Base-by-base conservation (phyloP, 1,140 invertebrate species). In the Brachionus sp. region DNA sequence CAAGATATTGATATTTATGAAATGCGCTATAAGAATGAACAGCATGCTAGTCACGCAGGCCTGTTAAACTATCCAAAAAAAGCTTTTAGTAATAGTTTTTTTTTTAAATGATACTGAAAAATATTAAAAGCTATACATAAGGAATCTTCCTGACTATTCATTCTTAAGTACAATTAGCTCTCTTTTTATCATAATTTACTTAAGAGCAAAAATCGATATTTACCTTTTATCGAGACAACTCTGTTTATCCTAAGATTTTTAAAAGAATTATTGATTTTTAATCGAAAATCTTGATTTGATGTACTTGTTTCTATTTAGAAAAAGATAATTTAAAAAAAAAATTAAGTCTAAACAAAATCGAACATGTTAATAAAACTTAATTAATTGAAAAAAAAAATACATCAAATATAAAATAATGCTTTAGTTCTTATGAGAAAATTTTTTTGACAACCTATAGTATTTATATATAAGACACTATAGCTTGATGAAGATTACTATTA, bases 401-500 rank as follows among this genome's bases (percentile, higher is more conserved):
- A 62, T 12, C 29, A 29, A 66, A 33, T 29, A 66, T 25, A 66
- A 16, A 19, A 66, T 16, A 16, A 25, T 4, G 13, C 10, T 66
- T 66, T 25, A 4, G 10, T 66, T 66, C 19, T 6, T 66, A 13
- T 12, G 12, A 66, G 29, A 33, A 66, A 66, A 66, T 25, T 29
- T 29, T 23, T 0, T 25, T 10, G 25, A 66, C 62, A 66, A 66
- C 33, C 19, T 33, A 35, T 4, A 66, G 62, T 66, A 66, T 66
- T 66, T 66, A 66, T 66, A 66, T n/a, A 66, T n/a, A n/a, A 66
- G 2, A 10, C 2, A 62, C 19, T 62, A 23, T 25, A 62, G 53
- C 16, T 62, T 25, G 53, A 66, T 66, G 62, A 66, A 66, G 62
- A 66, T 66, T 66, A 66, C 62, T 66, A 66, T 70, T 70, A 37